phyloP scores from a whole-genome alignment of 2,888 invertebrate species.

The Drosophila antonietae region DNA sequence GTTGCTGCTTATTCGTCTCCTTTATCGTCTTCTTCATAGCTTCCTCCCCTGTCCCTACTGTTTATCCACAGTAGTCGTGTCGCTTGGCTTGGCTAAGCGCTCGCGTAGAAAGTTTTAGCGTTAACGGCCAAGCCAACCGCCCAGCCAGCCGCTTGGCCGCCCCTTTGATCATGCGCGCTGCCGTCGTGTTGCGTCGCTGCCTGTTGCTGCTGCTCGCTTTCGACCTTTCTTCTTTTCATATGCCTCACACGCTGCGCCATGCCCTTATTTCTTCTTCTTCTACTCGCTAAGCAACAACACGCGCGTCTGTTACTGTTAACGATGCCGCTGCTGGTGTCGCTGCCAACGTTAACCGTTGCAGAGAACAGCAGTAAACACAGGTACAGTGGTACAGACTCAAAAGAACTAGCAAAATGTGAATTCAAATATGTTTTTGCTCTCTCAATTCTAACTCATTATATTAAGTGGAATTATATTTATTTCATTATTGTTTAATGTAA shows the following conservation, averaged over 20 bases:
- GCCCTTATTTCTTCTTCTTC: conserved; percentile 69
- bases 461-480: not conserved
- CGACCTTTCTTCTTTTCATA: conserved; percentile 72
- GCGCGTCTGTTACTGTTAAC: conserved; percentile 63
- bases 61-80: conserved; percentile 30
- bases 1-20: conserved; percentile 32
- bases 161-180: conserved; percentile 14
- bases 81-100: conserved; percentile 77
- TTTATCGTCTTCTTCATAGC: conserved; percentile 38
- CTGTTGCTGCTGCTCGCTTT: conserved; percentile 58
- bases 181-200: not conserved
- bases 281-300: conserved; percentile 56
- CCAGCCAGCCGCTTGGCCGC: conserved; percentile 44
- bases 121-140: conserved; percentile 66
- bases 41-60: not conserved
- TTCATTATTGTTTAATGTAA: too few relatives aligned
- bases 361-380: conserved; percentile 26
- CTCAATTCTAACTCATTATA: not conserved
- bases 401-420: not conserved
- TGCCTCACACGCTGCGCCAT: conserved; percentile 60
- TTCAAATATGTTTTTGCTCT: not conserved
- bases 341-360: conserved; percentile 29
- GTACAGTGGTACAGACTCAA: conserved; percentile 33
- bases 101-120: conserved; percentile 76
- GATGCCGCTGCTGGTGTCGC: conserved; percentile 21